phyloP scores from a whole-genome alignment of 2,797 vertebrate species.

The Danionella dracula region DNA sequence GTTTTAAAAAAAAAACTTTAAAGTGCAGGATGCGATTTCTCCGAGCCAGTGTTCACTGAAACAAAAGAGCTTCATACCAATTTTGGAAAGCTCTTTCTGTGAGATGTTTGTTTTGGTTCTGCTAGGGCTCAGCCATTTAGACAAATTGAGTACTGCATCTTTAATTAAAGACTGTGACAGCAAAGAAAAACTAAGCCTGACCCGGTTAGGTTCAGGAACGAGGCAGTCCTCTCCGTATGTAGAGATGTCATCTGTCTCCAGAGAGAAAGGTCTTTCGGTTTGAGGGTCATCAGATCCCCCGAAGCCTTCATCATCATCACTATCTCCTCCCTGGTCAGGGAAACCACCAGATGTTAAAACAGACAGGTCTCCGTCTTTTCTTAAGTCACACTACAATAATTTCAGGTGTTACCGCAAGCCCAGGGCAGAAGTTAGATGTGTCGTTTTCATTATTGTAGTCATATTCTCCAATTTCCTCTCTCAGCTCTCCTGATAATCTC shows the following conservation, averaged over 20 bases:
- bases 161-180: too few species aligned
- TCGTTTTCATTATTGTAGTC: conserved; percentile 91
- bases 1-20: background rate
- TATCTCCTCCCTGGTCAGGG: conserved; percentile 70
- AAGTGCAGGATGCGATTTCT: too few species aligned
- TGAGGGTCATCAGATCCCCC: conserved; percentile 51
- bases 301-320: conserved; percentile 67
- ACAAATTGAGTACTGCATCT: too few species aligned
- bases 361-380: background rate
- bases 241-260: conserved; percentile 52
- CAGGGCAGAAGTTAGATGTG: conserved; percentile 88
- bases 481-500: conserved; percentile 57
- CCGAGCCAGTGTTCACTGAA: background rate
- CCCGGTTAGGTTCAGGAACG: conserved; percentile 85
- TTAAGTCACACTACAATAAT: background rate
- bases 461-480: conserved; percentile 80
- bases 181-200: too few species aligned
- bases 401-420: conserved; percentile 68
- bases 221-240: conserved; percentile 78
- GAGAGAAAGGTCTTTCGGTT: conserved; percentile 21
- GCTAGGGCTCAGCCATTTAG: too few species aligned
- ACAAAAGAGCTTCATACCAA: too few species aligned
- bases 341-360: background rate
- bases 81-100: too few species aligned
- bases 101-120: too few species aligned